These are phyloP conservation scores for Caenorhabditis uteleia DNA, from an alignment of 2,888 invertebrate species.

Conservation along the genomic window DNA sequence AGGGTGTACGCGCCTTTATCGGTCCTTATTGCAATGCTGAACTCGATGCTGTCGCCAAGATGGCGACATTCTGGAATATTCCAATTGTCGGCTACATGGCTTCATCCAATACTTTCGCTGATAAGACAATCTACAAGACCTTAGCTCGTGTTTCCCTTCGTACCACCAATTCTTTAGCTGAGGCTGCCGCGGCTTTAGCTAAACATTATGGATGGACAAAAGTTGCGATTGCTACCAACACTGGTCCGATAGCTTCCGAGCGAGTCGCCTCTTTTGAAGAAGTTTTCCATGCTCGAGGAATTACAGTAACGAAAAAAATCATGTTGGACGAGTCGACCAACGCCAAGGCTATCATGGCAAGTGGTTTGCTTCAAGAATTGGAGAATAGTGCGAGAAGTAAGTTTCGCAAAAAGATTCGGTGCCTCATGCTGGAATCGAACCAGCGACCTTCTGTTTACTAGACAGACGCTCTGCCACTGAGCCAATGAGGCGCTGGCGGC, in stretches of 20 bases:
- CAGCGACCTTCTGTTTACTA: conserved; percentile 69
- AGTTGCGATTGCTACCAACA: conserved; percentile 65
- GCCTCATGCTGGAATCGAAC: conserved; percentile 67
- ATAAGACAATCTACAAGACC: conserved; percentile 66
- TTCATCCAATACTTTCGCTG: conserved; percentile 64
- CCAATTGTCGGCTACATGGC: conserved; percentile 69
- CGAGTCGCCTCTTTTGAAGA: conserved; percentile 64
- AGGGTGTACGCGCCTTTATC: conserved; percentile 66
- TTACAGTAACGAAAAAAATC: conserved; percentile 58
- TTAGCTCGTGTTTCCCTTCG: conserved; percentile 65
- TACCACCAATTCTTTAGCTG: conserved; percentile 66
- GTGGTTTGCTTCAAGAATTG: conserved; percentile 61
- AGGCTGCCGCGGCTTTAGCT: conserved; percentile 60
- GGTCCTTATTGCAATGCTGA: conserved; percentile 68
- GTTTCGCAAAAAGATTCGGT: conserved; percentile 11
- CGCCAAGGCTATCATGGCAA: conserved; percentile 53
- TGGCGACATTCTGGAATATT: conserved; percentile 68
- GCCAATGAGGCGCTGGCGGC: conserved; percentile 65
- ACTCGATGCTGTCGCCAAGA: conserved; percentile 67
- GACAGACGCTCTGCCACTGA: conserved; percentile 69
- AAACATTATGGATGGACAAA: conserved; percentile 65
- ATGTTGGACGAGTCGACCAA: conserved; percentile 65
- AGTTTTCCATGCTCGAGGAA: conserved; percentile 60
- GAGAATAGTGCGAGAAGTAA: conserved; percentile 58
- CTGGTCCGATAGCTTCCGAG: conserved; percentile 64